A percentile compares a stretch with the other conserved stretches of the same genome.
These are phyloP conservation scores for Hippocampus mohnikei DNA, from an alignment of 2,113 vertebrate species.

Conservation along the genomic window DNA sequence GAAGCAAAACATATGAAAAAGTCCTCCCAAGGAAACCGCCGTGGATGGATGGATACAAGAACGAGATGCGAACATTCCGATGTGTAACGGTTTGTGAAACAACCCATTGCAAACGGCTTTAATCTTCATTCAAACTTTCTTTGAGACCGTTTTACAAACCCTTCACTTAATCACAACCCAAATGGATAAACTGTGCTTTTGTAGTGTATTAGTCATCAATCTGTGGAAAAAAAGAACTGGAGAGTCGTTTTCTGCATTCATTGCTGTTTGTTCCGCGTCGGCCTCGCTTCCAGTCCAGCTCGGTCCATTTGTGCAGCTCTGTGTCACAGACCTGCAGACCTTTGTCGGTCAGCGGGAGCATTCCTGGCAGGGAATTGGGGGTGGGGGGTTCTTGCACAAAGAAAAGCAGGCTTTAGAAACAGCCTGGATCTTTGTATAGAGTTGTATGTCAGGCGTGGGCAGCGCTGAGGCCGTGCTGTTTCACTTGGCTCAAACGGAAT, in stretches of 20 bases:
- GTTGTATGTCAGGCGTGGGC: constrained; percentile 50
- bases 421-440: constrained; percentile 59
- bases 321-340: constrained; percentile 61
- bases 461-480: constrained; percentile 48
- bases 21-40: constrained; percentile 19
- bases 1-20: constrained; percentile 23
- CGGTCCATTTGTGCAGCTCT: constrained; percentile 55
- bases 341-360: constrained; percentile 52
- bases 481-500: constrained; percentile 60
- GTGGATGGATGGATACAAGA: constrained; percentile 8
- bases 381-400: constrained; percentile 29
- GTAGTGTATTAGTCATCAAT: constrained; percentile 29
- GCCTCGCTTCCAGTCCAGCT: constrained; percentile 39
- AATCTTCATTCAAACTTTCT: constrained; percentile 4
- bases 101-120: constrained; percentile 7
- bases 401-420: constrained; percentile 16
- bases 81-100: constrained; percentile 9
- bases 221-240: constrained; percentile 15
- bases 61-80: constrained; percentile 7
- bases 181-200: constrained; percentile 29
- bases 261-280: constrained; percentile 38
- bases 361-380: constrained; percentile 23
- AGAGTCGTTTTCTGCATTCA: constrained; percentile 61
- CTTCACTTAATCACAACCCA: constrained; percentile 17
- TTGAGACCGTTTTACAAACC: constrained; percentile 14